These are phyloP conservation scores for Onychostoma macrolepis DNA, from an alignment of 2,113 vertebrate species.

Conservation along the genomic window DNA sequence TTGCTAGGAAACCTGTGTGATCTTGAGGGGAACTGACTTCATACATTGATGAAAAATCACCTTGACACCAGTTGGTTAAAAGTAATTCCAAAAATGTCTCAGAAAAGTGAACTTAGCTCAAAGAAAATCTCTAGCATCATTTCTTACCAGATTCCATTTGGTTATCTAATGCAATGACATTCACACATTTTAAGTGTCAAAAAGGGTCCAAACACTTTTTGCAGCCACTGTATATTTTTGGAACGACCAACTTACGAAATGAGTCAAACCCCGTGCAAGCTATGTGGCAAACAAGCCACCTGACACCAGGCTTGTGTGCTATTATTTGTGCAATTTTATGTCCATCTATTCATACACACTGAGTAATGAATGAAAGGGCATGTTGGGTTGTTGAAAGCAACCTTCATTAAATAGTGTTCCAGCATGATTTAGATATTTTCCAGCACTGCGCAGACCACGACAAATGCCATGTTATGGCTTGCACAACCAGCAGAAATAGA, in stretches of 20 bases:
- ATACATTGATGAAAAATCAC: background rate
- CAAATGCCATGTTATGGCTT: conserved; percentile 53
- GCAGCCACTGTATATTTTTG: background rate
- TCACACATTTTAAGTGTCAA: background rate
- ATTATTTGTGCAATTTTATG: conserved; percentile 64
- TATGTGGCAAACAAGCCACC: conserved; percentile 52
- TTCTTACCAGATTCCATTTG: background rate
- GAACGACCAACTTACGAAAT: conserved; percentile 48
- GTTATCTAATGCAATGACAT: background rate
- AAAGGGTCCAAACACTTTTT: background rate
- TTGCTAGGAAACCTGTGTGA: background rate
- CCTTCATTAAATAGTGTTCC: conserved; percentile 53
- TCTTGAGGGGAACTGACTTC: conserved; percentile 14
- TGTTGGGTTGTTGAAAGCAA: conserved; percentile 49
- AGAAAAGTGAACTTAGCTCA: background rate
- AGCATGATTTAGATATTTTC: conserved; percentile 57
- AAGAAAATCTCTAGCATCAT: background rate
- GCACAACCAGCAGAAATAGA: conserved; percentile 38
- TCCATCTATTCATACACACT: conserved; percentile 69
- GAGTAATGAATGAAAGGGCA: conserved; percentile 73
- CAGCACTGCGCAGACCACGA: conserved; percentile 52
- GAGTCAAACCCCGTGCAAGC: conserved; percentile 58
- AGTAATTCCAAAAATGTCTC: background rate
- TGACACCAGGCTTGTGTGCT: conserved; percentile 50
- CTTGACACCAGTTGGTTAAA: background rate